These are phyloP conservation scores for Lordiphosa fenestrarum DNA, from an alignment of 2,888 invertebrate species.

Conservation along the genomic window DNA sequence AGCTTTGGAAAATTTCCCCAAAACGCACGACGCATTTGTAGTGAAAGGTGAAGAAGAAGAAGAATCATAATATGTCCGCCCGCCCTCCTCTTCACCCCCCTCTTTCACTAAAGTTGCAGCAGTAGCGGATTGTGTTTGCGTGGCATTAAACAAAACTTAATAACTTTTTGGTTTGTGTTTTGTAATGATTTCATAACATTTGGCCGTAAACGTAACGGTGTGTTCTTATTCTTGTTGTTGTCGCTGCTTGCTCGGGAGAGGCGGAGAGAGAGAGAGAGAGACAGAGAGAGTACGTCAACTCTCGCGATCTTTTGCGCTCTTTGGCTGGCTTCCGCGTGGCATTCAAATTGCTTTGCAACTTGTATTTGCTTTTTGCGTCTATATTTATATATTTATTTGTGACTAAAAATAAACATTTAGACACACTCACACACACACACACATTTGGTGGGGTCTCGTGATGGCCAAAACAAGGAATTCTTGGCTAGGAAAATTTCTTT, in stretches of 20 bases:
- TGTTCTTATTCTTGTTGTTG: constrained; percentile 16
- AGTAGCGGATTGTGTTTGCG: constrained; percentile 1
- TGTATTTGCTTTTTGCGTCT: constrained; percentile 48
- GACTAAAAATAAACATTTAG: constrained; percentile 56
- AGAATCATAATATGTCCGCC: background rate
- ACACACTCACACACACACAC: constrained; percentile 26
- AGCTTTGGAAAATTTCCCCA: constrained; percentile 13
- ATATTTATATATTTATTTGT: constrained; percentile 59
- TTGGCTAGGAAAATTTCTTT: background rate
- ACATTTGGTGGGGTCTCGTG: constrained; percentile 57
- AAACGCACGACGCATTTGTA: background rate
- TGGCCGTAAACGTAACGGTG: constrained; percentile 53
- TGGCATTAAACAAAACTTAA: background rate
- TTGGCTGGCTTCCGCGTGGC: constrained; percentile 59
- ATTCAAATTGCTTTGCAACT: constrained; percentile 57
- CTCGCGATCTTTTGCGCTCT: constrained; percentile 5
- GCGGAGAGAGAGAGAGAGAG: background rate
- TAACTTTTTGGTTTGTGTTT: constrained; percentile 55
- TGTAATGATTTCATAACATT: constrained; percentile 76
- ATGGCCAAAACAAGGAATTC: constrained; percentile 41
- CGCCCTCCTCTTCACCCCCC: constrained; percentile 17
- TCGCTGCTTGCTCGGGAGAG: constrained; percentile 4
- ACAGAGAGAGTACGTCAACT: no score
- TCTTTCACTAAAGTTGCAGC: background rate
- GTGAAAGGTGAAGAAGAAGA: constrained; percentile 6